Evolutionary conservation across 64 coral and sea anemone species (phyloP).

Genomic region (Montipora sp.): DNA sequence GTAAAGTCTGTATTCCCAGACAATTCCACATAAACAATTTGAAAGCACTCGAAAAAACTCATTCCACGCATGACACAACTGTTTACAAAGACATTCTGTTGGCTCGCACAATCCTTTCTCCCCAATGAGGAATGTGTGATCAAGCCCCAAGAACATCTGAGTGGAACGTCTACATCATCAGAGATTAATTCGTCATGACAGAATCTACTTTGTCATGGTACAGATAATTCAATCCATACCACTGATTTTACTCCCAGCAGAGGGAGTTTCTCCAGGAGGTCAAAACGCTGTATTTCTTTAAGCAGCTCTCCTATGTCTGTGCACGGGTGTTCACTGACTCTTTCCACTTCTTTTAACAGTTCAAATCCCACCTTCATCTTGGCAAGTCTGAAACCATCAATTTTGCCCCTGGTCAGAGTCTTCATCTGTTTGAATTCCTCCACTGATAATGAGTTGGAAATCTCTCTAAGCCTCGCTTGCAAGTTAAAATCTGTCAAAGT

Average conservation of each 20-base stretch:
- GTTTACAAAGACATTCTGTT: too few species aligned
- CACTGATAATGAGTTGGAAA: constrained; percentile 11
- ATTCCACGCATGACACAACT: too few species aligned
- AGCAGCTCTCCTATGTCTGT: not conserved
- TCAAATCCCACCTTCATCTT: not conserved
- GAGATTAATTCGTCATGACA: too few species aligned
- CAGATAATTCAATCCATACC: too few species aligned
- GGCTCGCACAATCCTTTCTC: too few species aligned
- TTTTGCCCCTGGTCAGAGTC: not conserved
- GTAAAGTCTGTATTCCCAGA: too few species aligned
- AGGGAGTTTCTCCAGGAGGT: constrained; percentile 28
- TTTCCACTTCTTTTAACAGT: constrained; percentile 29
- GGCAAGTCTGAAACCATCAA: not conserved
- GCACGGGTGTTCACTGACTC: not conserved
- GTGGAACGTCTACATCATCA: too few species aligned
- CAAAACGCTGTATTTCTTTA: constrained; percentile 7
- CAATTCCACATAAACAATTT: too few species aligned
- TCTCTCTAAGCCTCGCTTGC: not conserved
- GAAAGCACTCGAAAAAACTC: too few species aligned
- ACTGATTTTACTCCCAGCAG: not conserved
- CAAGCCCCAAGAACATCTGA: too few species aligned
- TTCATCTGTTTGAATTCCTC: not conserved
- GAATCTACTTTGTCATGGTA: too few species aligned
- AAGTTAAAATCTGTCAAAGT: not conserved
- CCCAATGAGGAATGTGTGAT: too few species aligned